Evolutionary conservation across 2,113 vertebrate species (phyloP).

Genomic region (Paracanthobrama guichenoti): DNA sequence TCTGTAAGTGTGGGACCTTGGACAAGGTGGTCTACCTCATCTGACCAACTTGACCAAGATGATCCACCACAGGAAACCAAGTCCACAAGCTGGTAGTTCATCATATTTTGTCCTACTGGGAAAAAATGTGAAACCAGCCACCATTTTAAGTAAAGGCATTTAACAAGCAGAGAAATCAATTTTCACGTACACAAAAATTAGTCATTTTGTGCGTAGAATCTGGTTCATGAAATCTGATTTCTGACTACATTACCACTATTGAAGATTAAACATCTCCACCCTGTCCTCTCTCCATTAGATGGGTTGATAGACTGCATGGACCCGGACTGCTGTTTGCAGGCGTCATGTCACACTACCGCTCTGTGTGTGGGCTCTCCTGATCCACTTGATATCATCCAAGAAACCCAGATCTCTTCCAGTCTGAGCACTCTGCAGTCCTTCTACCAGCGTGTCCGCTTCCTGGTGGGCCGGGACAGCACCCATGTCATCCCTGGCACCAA

Average conservation of each 20-base stretch:
- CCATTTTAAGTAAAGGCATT: not conserved
- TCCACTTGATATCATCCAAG: conserved; percentile 95
- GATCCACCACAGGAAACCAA: not conserved
- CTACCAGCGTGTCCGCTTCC: conserved; percentile 92
- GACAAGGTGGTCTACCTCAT: not conserved
- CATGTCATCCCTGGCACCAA: conserved; percentile 88
- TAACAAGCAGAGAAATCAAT: not conserved
- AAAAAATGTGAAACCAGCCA: not conserved
- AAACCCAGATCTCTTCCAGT: conserved; percentile 83
- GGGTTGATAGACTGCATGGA: conserved; percentile 97
- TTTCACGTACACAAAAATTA: not conserved
- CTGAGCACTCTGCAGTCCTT: conserved; percentile 88
- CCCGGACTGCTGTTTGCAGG: conserved; percentile 96
- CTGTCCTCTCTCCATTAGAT: conserved; percentile 76
- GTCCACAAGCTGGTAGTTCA: not conserved
- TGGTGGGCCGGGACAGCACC: conserved; percentile 92
- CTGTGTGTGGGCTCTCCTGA: conserved; percentile 94
- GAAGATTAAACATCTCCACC: conserved; percentile 23
- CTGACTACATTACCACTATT: not conserved
- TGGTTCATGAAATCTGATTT: not conserved
- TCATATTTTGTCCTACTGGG: not conserved
- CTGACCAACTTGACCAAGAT: not conserved
- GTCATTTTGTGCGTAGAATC: not conserved
- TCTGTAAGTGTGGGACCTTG: not conserved
- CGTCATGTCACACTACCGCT: conserved; percentile 83